These are phyloP conservation scores for Lycaon pictus DNA, from an alignment of 2,113 vertebrate genomes.

Conservation along the genomic window DNA sequence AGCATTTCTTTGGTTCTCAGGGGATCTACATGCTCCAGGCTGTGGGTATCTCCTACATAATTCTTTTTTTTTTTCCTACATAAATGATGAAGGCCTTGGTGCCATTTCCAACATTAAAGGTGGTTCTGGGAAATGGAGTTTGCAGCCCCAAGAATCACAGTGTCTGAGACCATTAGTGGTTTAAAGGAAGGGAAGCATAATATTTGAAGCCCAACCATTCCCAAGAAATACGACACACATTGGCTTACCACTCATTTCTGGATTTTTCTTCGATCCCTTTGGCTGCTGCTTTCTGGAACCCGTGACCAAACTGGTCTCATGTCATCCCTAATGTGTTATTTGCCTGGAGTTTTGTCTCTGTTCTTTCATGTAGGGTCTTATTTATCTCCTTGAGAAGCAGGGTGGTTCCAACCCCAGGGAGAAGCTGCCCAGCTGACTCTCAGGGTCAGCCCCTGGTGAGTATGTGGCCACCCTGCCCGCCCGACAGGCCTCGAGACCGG, in stretches of 20 bases:
- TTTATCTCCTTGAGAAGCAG: accelerated
- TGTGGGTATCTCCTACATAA: background rate
- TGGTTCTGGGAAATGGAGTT: background rate
- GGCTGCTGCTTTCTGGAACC: background rate
- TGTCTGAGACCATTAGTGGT: background rate
- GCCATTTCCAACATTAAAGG: background rate
- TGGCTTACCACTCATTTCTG: background rate
- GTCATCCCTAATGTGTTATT: background rate
- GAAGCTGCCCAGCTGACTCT: background rate
- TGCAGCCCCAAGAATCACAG: background rate
- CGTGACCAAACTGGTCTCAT: accelerated
- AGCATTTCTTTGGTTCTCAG: background rate
- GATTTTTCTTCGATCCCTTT: background rate
- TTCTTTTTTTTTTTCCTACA: background rate
- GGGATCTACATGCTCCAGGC: accelerated
- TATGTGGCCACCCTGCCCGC: background rate
- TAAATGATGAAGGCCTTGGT: background rate
- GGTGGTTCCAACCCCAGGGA: background rate
- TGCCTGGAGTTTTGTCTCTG: accelerated
- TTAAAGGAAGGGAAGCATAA: background rate
- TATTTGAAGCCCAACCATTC: background rate
- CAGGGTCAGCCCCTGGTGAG: background rate
- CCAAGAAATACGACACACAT: accelerated
- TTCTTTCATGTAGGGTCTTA: too few relatives aligned
- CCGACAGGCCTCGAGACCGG: background rate